Evolutionary conservation across 2,888 invertebrate genomes (phyloP).

Genomic region (Aphrophora alni): DNA sequence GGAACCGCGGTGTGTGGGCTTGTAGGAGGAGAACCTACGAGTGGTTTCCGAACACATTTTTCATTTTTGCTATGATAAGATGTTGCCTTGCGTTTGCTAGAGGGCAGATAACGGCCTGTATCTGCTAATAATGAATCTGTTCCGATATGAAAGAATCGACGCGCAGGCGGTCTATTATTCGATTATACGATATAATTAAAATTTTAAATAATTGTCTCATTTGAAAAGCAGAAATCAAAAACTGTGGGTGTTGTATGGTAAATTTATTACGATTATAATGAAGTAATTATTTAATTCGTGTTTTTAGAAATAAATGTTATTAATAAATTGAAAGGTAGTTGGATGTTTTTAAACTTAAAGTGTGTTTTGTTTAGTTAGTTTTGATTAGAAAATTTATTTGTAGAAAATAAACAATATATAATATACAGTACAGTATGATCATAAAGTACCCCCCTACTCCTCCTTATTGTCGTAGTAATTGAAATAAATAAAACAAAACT

Average conservation of each 20-base stretch:
- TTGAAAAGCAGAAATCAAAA: background rate
- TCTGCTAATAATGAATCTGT: too few species aligned
- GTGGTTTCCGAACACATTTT: background rate
- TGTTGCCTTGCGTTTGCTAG: background rate
- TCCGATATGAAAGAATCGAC: background rate
- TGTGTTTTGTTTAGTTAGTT: too few species aligned
- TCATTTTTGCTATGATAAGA: background rate
- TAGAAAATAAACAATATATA: too few species aligned
- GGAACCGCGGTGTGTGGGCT: background rate
- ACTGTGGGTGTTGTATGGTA: background rate
- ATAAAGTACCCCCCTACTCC: too few species aligned
- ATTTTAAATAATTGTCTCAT: background rate
- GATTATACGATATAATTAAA: background rate
- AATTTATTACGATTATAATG: background rate
- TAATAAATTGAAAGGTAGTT: too few species aligned
- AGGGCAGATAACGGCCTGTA: background rate
- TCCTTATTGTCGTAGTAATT: too few species aligned
- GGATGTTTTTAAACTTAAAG: too few species aligned
- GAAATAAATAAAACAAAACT: too few species aligned
- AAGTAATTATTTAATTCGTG: background rate
- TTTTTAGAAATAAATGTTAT: background rate
- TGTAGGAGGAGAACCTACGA: background rate
- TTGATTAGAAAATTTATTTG: too few species aligned
- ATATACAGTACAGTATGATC: too few species aligned
- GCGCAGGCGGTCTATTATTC: background rate